Percentiles rank a stretch among this genome's conserved stretches.
Conservation (phyloP, 53 echinoderm and acorn worm species). For the Actinopyga echinites region DNA sequence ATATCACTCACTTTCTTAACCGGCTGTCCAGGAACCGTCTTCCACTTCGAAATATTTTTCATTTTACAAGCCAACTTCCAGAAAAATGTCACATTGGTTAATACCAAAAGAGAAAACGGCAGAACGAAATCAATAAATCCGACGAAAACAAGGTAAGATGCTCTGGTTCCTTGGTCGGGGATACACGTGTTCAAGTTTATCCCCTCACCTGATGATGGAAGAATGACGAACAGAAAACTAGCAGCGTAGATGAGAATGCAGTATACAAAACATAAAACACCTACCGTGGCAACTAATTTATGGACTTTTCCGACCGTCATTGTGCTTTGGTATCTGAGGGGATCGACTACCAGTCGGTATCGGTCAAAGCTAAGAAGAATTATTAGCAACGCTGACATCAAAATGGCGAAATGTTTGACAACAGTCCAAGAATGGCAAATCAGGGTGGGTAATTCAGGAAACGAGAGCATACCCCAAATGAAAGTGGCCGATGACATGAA, state of each 20-base stretch:
- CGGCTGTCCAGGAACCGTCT: too few relatives aligned
- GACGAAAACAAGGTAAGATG: neutral
- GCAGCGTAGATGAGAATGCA: neutral
- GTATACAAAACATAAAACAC: neutral
- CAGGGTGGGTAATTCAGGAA: neutral
- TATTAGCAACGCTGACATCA: neutral
- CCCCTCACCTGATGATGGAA: neutral
- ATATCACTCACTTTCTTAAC: too few relatives aligned
- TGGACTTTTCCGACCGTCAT: neutral
- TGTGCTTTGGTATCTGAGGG: neutral
- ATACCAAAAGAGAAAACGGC: neutral
- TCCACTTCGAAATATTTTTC: neutral
- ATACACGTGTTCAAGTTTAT: neutral
- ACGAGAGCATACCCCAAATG: neutral
- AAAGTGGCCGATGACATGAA: neutral
- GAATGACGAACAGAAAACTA: neutral
- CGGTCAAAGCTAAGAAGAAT: constrained; percentile 11
- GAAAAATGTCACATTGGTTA: neutral
- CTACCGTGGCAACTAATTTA: neutral
- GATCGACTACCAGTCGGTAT: neutral
- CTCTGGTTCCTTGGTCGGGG: too few relatives aligned
- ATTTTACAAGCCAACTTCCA: neutral
- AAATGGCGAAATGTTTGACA: neutral
- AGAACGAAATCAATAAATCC: neutral
- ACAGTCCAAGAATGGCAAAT: neutral